These are phyloP conservation scores for Ameiurus melas DNA, from an alignment of 2,113 vertebrate species.

Conservation along the genomic window DNA sequence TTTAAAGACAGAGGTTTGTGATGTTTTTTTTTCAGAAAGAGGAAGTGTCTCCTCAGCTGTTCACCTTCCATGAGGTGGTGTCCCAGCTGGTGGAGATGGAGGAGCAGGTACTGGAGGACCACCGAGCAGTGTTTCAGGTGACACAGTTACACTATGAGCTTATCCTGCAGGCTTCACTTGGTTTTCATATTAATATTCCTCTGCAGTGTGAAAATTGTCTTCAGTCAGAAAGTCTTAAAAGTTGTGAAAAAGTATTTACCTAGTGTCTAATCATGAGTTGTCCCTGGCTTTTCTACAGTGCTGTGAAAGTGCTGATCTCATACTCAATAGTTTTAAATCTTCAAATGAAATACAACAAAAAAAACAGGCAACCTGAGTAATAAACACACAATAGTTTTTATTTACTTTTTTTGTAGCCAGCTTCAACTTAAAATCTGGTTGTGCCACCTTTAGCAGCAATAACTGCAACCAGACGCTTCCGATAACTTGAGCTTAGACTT, in stretches of 20 bases:
- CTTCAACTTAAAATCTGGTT: no score
- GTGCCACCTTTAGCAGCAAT: no score
- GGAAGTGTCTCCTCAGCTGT: conserved; percentile 95
- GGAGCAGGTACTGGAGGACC: conserved; percentile 97
- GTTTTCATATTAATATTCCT: background rate
- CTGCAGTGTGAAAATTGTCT: background rate
- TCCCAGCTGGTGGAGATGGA: conserved; percentile 94
- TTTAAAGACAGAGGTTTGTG: no score
- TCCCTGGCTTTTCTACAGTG: background rate
- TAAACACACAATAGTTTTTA: no score
- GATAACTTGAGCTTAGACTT: no score
- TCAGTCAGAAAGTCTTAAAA: background rate
- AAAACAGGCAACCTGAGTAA: no score
- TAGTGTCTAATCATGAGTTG: background rate
- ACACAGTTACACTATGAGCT: background rate
- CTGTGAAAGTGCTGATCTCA: no score
- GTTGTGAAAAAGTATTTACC: background rate
- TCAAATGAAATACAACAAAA: no score
- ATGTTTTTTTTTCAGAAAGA: conserved; percentile 84
- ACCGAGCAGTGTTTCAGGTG: conserved; percentile 95
- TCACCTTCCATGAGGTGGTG: conserved; percentile 96
- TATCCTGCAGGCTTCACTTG: background rate
- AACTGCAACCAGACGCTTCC: no score
- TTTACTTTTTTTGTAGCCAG: no score
- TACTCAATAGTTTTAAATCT: no score